Conservation (phyloP, 2,797 vertebrate genomes). For the Sarcophilus harrisii region DNA sequence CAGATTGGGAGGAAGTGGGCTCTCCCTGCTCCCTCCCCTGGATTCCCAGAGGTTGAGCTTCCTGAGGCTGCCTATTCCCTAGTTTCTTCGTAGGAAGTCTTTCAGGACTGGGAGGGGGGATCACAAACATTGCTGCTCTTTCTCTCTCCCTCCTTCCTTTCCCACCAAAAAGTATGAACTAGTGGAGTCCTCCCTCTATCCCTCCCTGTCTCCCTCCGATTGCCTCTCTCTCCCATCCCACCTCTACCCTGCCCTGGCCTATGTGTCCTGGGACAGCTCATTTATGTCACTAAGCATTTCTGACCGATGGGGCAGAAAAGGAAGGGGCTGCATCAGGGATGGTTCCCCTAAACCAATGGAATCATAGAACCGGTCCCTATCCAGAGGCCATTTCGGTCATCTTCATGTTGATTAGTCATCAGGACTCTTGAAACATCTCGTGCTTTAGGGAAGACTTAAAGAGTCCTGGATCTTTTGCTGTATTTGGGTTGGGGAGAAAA, state of each 20-base stretch:
- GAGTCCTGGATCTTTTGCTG: background rate
- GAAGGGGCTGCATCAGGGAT: background rate
- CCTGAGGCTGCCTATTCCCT: background rate
- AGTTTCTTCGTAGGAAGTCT: background rate
- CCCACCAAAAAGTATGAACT: background rate
- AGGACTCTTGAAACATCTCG: background rate
- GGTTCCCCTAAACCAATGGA: background rate
- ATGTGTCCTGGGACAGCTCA: background rate
- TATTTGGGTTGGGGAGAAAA: background rate
- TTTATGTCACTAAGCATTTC: background rate
- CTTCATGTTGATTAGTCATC: background rate
- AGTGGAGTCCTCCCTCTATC: background rate
- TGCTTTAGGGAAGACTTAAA: background rate
- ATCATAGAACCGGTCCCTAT: background rate
- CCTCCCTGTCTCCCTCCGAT: too few species aligned
- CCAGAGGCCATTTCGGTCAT: background rate
- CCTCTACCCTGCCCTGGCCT: background rate
- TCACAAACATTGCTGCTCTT: constrained; percentile 4
- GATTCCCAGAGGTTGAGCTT: background rate
- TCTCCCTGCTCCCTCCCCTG: background rate
- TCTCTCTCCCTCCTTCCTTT: background rate
- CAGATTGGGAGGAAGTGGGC: background rate
- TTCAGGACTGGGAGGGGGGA: background rate
- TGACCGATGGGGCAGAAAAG: background rate
- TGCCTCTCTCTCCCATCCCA: background rate